phyloP scores from a whole-genome alignment of 2,888 invertebrate species.

The Shargacucullia verbasci region DNA sequence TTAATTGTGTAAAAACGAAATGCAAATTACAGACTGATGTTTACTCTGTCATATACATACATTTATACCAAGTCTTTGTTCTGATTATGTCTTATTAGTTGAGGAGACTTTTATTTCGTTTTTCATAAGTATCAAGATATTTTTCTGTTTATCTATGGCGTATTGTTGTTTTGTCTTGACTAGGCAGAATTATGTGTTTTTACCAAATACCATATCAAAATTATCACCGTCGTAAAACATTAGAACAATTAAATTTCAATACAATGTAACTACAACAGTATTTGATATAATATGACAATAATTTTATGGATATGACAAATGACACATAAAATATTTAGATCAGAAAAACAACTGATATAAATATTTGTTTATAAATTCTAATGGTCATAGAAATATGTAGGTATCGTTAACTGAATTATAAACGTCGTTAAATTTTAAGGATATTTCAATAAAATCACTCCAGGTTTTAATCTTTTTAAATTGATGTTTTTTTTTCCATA shows the following conservation, averaged over 20 bases:
- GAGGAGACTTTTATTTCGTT: too few relatives aligned
- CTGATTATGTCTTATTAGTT: too few relatives aligned
- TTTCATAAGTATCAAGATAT: slow-evolving; percentile 5
- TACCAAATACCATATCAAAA: slow-evolving; percentile 20
- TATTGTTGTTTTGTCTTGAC: slow-evolving; percentile 19
- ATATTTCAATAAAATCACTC: slow-evolving; percentile 17
- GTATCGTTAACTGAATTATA: slow-evolving; percentile 46
- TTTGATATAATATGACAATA: slow-evolving; percentile 22
- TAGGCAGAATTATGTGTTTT: slow-evolving; percentile 31
- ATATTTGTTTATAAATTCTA: slow-evolving; percentile 38
- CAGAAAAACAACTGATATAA: slow-evolving; percentile 37
- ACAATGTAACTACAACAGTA: slow-evolving; percentile 28
- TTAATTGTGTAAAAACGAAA: not conserved
- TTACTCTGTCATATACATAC: slow-evolving; percentile 2
- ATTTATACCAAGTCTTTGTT: too few relatives aligned
- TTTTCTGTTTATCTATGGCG: slow-evolving; percentile 7
- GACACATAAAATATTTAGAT: slow-evolving; percentile 41
- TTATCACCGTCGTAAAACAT: too few relatives aligned
- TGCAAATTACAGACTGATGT: slow-evolving; percentile 2
- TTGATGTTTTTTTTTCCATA: slow-evolving; percentile 3
- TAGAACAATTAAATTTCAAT: too few relatives aligned
- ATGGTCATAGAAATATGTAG: slow-evolving; percentile 35
- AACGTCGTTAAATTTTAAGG: slow-evolving; percentile 25
- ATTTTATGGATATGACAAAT: slow-evolving; percentile 38
- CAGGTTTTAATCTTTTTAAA: not conserved